Evolutionary conservation across 1,140 invertebrate genomes (phyloP).

Genomic region (Meloidogyne floridensis): DNA sequence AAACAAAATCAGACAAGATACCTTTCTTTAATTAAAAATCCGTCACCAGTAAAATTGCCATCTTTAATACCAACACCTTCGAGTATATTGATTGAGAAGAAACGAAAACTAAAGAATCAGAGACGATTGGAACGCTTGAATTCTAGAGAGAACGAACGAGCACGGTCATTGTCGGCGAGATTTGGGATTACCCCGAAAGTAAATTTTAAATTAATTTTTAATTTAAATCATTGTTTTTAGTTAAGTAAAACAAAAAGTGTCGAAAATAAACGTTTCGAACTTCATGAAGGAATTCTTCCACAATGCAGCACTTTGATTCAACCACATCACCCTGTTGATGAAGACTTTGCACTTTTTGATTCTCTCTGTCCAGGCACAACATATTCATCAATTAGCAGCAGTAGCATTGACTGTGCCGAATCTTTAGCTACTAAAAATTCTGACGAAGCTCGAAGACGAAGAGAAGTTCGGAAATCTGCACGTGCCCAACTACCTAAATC

Average conservation of each 20-base stretch:
- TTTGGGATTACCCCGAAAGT: not conserved
- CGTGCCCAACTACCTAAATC: not conserved
- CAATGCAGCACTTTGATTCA: not conserved
- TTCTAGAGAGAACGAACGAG: not conserved
- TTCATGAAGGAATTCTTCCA: slow-evolving; percentile 3
- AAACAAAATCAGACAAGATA: not conserved
- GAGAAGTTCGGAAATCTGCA: not conserved
- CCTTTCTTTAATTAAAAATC: not conserved
- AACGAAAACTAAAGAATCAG: not conserved
- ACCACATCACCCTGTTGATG: not conserved
- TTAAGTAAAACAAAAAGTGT: not conserved
- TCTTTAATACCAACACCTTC: not conserved
- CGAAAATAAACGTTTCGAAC: not conserved
- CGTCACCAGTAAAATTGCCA: not conserved
- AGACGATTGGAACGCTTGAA: not conserved
- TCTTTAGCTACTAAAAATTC: slow-evolving; percentile 6
- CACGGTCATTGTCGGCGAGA: not conserved
- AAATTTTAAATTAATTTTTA: not conserved
- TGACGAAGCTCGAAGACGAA: not conserved
- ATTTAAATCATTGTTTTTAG: not conserved
- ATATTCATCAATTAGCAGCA: not conserved
- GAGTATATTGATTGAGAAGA: not conserved
- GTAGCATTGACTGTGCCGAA: not conserved
- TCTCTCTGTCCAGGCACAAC: not conserved
- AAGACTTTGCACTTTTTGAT: slow-evolving; percentile 6